Base-by-base conservation (phyloP, 2,113 vertebrate species). In the Podarcis cretensis region DNA sequence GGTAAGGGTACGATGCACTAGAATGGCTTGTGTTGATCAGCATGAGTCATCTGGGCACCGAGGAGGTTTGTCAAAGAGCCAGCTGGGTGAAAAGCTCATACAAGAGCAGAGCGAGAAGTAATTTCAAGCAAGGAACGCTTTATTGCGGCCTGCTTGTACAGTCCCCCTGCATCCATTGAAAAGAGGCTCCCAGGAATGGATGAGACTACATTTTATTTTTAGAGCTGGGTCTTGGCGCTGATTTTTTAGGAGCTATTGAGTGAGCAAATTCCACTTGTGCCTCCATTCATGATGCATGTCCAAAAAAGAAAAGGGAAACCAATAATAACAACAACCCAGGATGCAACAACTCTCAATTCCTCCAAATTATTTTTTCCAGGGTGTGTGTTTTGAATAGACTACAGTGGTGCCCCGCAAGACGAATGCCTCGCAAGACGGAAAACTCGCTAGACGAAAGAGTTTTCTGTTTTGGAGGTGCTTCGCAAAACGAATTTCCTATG, bases 11-110 rank as follows among this genome's bases (percentile, higher is more conserved):
- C 0, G 1, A 2, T 1, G 71, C 68, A 16, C 2, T 0, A 30
- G 27, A 32, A 37, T 43, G 83, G 73, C 32, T 87, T 1, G 0
- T 1, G 48, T 4, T 75, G 57, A 20, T 35, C 87, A 54, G 83
- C 73, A 8, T 0, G 0, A 68, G 2, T 65, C 59, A 43, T 65
- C 0, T 0, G 59, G 66, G 43, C 43, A 14, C 71, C 13, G 80
- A 68, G 80, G 27, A 84, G 48, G 25, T 88, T 48, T 43, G 1
- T 23, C 0, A 0, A 23, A 80, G 78, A 90, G 0, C 3, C 4
- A 0, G 23, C 73, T 0, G 0, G 30, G 81, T n/a, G 40, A 37
- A 79, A 63, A 79, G 76, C 87, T 23, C 32, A 14, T 65, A 78
- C 81, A 71, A 25, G 40, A 73, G 74, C 32, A 6, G 54, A 83